These are phyloP conservation scores for Chlorocebus sabaeus DNA, from an alignment of 2,113 vertebrate species.

Conservation along the genomic window DNA sequence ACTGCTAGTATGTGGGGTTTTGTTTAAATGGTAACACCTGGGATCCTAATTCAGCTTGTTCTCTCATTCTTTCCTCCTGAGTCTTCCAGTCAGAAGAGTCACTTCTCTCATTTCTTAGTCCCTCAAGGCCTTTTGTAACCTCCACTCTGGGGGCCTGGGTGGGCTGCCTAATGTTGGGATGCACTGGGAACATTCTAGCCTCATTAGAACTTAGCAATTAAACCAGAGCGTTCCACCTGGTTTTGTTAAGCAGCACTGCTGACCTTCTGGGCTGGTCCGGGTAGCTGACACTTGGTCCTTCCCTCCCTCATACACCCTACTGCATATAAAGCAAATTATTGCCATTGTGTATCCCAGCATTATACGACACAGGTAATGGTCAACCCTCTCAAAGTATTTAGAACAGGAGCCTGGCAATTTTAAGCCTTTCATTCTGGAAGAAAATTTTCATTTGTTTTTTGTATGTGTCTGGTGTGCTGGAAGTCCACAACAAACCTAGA, in stretches of 20 bases:
- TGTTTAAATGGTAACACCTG: constrained; percentile 30
- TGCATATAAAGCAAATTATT: neutral
- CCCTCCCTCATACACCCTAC: accelerated
- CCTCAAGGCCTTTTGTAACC: neutral
- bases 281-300: neutral
- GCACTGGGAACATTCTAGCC: neutral
- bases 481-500: constrained; percentile 64
- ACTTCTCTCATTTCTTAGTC: neutral
- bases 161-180: neutral
- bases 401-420: neutral
- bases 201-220: neutral
- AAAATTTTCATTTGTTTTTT: constrained; percentile 68
- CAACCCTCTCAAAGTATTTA: neutral
- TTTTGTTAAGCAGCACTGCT: neutral
- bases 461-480: neutral
- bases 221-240: neutral
- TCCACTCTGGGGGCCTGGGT: constrained; percentile 37
- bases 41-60: constrained; percentile 1
- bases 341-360: neutral
- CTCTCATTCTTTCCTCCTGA: neutral
- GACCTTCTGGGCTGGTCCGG: neutral
- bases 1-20: neutral
- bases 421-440: constrained; percentile 70
- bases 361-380: neutral
- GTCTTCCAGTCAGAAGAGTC: constrained; percentile 31